Percentiles rank a stretch among this genome's conserved stretches.
Conservation (phyloP, 2,888 invertebrate genomes). For the Caenorhabditis sp. region DNA sequence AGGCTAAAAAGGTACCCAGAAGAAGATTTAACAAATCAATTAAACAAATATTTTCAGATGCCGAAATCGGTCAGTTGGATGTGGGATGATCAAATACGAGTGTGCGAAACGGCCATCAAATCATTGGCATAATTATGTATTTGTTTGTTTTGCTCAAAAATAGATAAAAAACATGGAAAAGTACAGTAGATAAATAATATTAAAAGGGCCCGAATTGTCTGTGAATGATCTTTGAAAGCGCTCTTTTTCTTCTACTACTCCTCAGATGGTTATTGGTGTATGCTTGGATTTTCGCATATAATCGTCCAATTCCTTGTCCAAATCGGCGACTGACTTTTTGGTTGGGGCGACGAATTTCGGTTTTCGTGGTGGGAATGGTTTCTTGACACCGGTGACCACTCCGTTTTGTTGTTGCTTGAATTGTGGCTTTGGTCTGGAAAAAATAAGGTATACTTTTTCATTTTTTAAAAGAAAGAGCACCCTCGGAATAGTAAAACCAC, state of each 20-base stretch:
- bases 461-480: not conserved
- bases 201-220: not conserved
- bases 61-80: conserved; percentile 40
- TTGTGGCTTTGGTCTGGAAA: conserved; percentile 15
- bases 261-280: conserved; percentile 35
- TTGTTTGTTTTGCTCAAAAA: conserved; percentile 1
- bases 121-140: not conserved
- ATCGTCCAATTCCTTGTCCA: conserved; percentile 56
- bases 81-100: conserved; percentile 51
- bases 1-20: conserved; percentile 23
- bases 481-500: no score
- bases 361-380: not conserved
- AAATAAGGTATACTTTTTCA: not conserved
- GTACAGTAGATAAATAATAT: not conserved
- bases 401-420: not conserved
- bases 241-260: not conserved
- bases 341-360: conserved; percentile 4
- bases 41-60: conserved; percentile 20
- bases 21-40: not conserved
- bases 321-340: conserved; percentile 48
- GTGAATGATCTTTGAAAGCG: not conserved
- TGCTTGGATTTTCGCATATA: conserved; percentile 58
- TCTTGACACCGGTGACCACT: not conserved
- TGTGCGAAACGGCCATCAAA: conserved; percentile 33
- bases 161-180: not conserved